Evolutionary conservation across 2,113 vertebrate species (phyloP).

Genomic region (Proterorhinus semilunaris): DNA sequence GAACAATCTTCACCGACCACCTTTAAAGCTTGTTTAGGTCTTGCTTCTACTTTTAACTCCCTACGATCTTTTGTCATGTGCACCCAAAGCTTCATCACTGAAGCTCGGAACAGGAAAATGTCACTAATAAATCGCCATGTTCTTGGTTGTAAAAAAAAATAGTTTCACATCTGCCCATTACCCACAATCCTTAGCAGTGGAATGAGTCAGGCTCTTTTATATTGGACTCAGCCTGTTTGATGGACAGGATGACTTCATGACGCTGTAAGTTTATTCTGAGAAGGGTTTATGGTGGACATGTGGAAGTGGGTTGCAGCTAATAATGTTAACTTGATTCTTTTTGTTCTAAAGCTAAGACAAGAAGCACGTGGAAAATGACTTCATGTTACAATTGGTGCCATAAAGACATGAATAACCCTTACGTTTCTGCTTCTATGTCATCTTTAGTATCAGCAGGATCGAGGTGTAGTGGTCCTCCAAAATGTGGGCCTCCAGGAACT

Average conservation of each 20-base stretch:
- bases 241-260: conserved; percentile 51
- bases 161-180: conserved; percentile 18
- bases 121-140: conserved; percentile 41
- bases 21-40: no score
- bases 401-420: conserved; percentile 4
- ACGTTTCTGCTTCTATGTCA: background rate
- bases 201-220: conserved; percentile 26
- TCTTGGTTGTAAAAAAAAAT: conserved; percentile 35
- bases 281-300: conserved; percentile 35
- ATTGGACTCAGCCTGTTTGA: conserved; percentile 30
- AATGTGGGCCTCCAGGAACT: no score
- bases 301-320: conserved; percentile 15
- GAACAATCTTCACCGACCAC: no score
- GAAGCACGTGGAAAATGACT: conserved; percentile 46
- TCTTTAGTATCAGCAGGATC: background rate
- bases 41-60: no score
- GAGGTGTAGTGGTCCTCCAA: no score
- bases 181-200: conserved; percentile 46
- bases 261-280: conserved; percentile 29
- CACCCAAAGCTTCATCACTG: no score
- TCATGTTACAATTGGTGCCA: conserved; percentile 42
- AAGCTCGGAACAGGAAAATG: conserved; percentile 2
- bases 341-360: conserved; percentile 10
- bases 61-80: no score
- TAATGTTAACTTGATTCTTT: conserved; percentile 28